phyloP scores from a whole-genome alignment of 2,888 invertebrate species.

The Ethmia dodecea region DNA sequence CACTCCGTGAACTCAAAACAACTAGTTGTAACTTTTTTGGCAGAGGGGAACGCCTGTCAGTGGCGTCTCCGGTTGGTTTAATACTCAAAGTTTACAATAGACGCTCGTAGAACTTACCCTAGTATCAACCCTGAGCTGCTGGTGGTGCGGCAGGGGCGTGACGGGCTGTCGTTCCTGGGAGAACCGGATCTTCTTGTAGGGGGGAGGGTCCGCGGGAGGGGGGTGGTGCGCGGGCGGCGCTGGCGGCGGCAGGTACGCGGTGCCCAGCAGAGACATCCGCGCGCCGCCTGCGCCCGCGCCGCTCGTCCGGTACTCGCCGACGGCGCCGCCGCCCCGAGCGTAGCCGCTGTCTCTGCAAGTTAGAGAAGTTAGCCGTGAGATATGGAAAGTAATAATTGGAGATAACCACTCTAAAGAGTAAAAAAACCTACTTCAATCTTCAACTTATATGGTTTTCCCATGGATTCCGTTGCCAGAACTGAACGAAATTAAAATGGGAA shows the following conservation, averaged over 20 bases:
- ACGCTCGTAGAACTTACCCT: slow-evolving; percentile 63
- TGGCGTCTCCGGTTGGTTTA: too few species aligned
- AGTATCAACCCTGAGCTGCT: slow-evolving; percentile 82
- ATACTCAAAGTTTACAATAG: too few species aligned
- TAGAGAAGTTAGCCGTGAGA: too few species aligned
- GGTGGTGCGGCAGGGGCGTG: slow-evolving; percentile 60
- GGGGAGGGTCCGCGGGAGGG: slow-evolving; percentile 75
- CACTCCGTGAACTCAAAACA: too few species aligned
- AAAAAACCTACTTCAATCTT: too few species aligned
- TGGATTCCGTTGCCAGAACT: too few species aligned
- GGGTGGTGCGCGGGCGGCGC: slow-evolving; percentile 65
- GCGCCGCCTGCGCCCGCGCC: slow-evolving; percentile 50
- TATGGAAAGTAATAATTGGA: too few species aligned
- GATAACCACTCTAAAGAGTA: too few species aligned
- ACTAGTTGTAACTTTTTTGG: too few species aligned
- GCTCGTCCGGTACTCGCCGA: slow-evolving; percentile 51
- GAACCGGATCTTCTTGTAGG: slow-evolving; percentile 83
- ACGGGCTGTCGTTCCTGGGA: slow-evolving; percentile 55
- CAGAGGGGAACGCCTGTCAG: too few species aligned
- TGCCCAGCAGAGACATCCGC: slow-evolving; percentile 81
- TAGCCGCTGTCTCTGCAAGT: slow-evolving; percentile 65
- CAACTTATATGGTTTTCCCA: too few species aligned
- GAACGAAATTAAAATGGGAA: too few species aligned
- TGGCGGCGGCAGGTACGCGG: slow-evolving; percentile 75
- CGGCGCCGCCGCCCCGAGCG: slow-evolving; percentile 48